These are phyloP conservation scores for Plagodis pulveraria DNA, from an alignment of 2,888 invertebrate genomes.

Conservation along the genomic window DNA sequence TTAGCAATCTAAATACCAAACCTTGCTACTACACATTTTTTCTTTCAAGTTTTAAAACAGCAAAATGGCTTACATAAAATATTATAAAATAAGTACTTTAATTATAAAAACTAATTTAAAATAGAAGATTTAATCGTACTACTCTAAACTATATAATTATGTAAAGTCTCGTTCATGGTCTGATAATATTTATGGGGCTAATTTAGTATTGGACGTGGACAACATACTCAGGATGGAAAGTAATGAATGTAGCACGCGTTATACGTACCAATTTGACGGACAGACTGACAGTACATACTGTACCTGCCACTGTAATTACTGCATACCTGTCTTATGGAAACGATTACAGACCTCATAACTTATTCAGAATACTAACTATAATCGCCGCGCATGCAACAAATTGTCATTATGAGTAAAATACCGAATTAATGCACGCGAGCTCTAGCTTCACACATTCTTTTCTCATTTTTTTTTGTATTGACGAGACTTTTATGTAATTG, in stretches of 20 bases:
- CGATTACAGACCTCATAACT: constrained; percentile 65
- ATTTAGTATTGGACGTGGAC: constrained; percentile 38
- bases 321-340: constrained; percentile 71
- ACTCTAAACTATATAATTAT: too few relatives aligned
- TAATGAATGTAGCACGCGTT: constrained; percentile 55
- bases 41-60: too few relatives aligned
- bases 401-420: constrained; percentile 71
- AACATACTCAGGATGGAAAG: constrained; percentile 50
- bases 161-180: too few relatives aligned
- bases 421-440: constrained; percentile 71
- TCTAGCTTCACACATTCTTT: constrained; percentile 68
- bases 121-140: too few relatives aligned
- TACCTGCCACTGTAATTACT: constrained; percentile 51
- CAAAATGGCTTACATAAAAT: too few relatives aligned
- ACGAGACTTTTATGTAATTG: constrained; percentile 50
- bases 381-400: constrained; percentile 67
- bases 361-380: constrained; percentile 74
- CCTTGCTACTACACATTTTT: too few relatives aligned
- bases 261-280: constrained; percentile 54
- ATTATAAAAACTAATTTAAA: too few relatives aligned
- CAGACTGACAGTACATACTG: constrained; percentile 56
- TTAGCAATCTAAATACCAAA: too few relatives aligned
- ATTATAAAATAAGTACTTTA: too few relatives aligned
- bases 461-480: constrained; percentile 45
- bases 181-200: too few relatives aligned